A percentile compares a stretch with the other conserved stretches of the same genome.
These are phyloP conservation scores for Porites divaricata DNA, from an alignment of 92 coral and sea anemone species.

Conservation along the genomic window DNA sequence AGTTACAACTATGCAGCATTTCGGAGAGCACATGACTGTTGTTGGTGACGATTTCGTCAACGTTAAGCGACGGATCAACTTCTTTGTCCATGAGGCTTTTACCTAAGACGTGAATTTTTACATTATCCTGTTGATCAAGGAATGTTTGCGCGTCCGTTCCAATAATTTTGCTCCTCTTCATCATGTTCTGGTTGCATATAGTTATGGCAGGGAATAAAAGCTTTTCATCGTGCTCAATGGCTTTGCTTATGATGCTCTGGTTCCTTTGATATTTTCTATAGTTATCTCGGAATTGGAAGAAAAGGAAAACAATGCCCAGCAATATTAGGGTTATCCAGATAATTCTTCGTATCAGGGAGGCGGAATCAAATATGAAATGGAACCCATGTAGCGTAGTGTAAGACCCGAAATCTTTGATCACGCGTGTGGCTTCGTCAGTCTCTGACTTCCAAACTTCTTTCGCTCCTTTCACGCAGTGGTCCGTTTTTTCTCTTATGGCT, in stretches of 20 bases:
- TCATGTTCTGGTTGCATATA: conserved; percentile 75
- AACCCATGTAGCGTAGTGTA: conserved; percentile 78
- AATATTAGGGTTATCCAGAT: conserved; percentile 63
- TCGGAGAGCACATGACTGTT: conserved; percentile 53
- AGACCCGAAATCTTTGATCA: conserved; percentile 59
- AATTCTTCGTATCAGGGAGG: conserved; percentile 40
- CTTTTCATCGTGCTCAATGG: conserved; percentile 15
- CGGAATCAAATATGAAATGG: conserved; percentile 58
- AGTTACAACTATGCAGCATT: conserved; percentile 35
- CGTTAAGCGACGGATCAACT: conserved; percentile 30
- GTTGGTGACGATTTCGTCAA: conserved; percentile 51
- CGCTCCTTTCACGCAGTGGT: conserved; percentile 4
- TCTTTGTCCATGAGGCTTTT: background rate
- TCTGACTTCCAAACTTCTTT: conserved; percentile 21
- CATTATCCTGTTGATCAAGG: conserved; percentile 56
- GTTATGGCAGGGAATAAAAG: conserved; percentile 70
- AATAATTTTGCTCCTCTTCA: conserved; percentile 59
- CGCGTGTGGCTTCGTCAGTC: conserved; percentile 12
- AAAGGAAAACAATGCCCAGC: conserved; percentile 30
- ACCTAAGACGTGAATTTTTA: conserved; percentile 7
- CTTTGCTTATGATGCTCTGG: conserved; percentile 34
- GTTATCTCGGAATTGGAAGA: conserved; percentile 50
- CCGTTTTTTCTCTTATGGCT: background rate
- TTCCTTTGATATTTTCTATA: conserved; percentile 26
- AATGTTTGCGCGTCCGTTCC: conserved; percentile 76